These are phyloP conservation scores for Ammodytes dubius DNA, from an alignment of 2,113 vertebrate species.

Conservation along the genomic window DNA sequence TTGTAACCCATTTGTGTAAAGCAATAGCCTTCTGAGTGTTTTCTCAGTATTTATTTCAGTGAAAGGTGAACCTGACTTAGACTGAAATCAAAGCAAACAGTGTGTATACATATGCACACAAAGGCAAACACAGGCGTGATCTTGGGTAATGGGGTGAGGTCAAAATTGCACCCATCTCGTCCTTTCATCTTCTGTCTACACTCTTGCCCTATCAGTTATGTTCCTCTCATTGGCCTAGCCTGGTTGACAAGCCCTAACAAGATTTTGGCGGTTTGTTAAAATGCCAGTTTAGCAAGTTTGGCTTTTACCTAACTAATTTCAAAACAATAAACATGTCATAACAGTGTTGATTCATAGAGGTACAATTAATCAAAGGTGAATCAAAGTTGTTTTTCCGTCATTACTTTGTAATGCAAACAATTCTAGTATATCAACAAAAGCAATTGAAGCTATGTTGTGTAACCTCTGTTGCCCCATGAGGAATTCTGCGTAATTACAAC, in stretches of 20 bases:
- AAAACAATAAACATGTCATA: constrained; percentile 34
- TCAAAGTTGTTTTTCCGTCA: constrained; percentile 6
- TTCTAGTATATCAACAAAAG: background rate
- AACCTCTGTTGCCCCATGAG: too few species aligned
- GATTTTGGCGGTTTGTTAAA: constrained; percentile 40
- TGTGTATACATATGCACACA: background rate
- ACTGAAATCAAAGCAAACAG: constrained; percentile 20
- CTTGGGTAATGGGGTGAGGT: background rate
- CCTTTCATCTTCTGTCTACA: constrained; percentile 6
- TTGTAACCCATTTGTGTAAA: too few species aligned
- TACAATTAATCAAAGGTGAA: background rate
- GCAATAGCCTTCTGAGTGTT: background rate
- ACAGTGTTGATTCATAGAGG: background rate
- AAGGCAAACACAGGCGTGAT: constrained; percentile 2
- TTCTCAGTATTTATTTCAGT: background rate
- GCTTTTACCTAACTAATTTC: background rate
- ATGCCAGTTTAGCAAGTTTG: constrained; percentile 50
- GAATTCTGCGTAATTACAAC: too few species aligned
- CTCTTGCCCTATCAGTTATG: background rate
- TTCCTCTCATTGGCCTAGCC: background rate
- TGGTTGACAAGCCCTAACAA: constrained; percentile 42
- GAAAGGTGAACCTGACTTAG: background rate
- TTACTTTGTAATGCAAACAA: background rate
- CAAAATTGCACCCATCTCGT: background rate
- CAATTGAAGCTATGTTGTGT: too few species aligned